Evolutionary conservation across 2,888 invertebrate species (phyloP).

Genomic region (Drosophila robusta): DNA sequence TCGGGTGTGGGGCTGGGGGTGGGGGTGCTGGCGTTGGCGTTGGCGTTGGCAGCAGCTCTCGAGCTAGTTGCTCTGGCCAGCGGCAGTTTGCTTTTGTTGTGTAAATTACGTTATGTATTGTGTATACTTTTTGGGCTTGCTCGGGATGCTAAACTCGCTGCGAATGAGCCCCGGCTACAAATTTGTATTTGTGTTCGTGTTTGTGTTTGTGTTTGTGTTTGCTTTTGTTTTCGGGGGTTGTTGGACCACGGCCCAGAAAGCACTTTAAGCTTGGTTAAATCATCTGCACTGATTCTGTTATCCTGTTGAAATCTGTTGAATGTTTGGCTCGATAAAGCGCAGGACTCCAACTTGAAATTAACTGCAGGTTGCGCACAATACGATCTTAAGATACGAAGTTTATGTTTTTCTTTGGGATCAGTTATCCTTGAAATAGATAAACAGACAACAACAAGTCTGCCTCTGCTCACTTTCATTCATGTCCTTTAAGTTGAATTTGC

Average conservation of each 20-base stretch:
- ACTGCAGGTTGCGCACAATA: neutral
- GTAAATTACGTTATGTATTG: constrained; percentile 77
- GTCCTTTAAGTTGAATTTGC: neutral
- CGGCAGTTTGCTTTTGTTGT: constrained; percentile 76
- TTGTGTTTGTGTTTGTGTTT: constrained; percentile 23
- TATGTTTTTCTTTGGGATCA: neutral
- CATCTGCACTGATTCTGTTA: constrained; percentile 55
- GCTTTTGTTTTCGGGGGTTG: constrained; percentile 20
- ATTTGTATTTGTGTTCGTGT: constrained; percentile 42
- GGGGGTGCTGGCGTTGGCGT: no score
- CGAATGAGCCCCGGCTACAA: constrained; percentile 48
- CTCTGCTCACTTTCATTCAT: neutral
- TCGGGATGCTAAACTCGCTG: constrained; percentile 36
- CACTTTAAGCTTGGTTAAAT: constrained; percentile 52
- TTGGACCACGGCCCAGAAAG: constrained; percentile 8
- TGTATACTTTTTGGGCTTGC: constrained; percentile 59
- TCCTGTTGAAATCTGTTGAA: constrained; percentile 63
- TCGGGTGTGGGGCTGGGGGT: no score
- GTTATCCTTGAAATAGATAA: neutral
- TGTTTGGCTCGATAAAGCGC: constrained; percentile 14
- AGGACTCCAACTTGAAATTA: neutral
- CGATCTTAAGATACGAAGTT: neutral
- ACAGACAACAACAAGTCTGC: no score
- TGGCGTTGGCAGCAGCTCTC: constrained; percentile 16
- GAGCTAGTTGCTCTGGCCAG: constrained; percentile 57